phyloP scores from a whole-genome alignment of 1,140 invertebrate species.

The Rhynchophorus ferrugineus region DNA sequence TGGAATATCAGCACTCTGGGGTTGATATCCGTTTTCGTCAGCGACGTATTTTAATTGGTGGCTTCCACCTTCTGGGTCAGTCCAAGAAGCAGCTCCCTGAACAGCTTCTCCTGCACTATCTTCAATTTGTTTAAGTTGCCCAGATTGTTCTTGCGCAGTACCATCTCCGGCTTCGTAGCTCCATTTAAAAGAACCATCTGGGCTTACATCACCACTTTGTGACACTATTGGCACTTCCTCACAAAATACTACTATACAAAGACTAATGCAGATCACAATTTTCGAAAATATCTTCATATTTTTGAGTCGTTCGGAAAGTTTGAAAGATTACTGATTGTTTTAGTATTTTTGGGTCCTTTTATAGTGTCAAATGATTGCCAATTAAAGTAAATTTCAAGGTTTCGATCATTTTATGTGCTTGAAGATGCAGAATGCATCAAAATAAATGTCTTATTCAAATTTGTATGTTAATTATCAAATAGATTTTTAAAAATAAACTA shows the following conservation, averaged over 20 bases:
- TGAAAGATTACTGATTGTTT: no score
- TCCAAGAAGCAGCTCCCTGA: conserved; percentile 65
- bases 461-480: no score
- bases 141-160: conserved; percentile 16
- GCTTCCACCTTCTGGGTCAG: conserved; percentile 64
- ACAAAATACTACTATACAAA: background rate
- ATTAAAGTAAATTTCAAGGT: no score
- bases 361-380: no score
- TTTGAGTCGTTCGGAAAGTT: no score
- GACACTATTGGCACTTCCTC: conserved; percentile 15
- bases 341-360: no score
- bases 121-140: conserved; percentile 30
- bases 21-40: conserved; percentile 52
- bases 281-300: background rate
- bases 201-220: conserved; percentile 16
- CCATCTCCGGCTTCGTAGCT: conserved; percentile 18
- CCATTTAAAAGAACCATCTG: conserved; percentile 19
- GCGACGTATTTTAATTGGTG: conserved; percentile 44
- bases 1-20: conserved; percentile 39
- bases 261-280: background rate
- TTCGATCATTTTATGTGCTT: no score
- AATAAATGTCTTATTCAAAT: no score
- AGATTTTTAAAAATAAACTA: no score
- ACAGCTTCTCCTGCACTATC: conserved; percentile 53
- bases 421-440: no score